Conservation (phyloP, 2,113 vertebrate genomes). For the Abramis brama region DNA sequence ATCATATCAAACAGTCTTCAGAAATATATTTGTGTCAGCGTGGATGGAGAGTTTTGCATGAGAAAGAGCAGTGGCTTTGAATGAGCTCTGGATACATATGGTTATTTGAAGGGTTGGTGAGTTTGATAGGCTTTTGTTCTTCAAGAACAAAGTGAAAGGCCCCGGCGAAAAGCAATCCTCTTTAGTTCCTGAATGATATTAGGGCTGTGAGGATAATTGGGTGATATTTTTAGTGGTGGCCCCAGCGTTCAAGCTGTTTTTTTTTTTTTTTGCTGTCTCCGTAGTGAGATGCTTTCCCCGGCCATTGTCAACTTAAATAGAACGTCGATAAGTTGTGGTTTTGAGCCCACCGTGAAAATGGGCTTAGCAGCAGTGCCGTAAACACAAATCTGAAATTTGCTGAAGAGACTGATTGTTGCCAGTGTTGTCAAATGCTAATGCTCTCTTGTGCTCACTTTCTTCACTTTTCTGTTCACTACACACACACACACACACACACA, state of each 20-base stretch:
- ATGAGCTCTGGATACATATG: slow-evolving; percentile 56
- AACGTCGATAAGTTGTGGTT: slow-evolving; percentile 71
- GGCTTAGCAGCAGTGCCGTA: slow-evolving; percentile 69
- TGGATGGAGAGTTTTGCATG: slow-evolving; percentile 51
- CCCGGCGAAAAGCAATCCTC: slow-evolving; percentile 60
- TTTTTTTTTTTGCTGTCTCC: slow-evolving; percentile 50
- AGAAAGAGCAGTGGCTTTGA: slow-evolving; percentile 55
- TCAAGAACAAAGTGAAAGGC: slow-evolving; percentile 65
- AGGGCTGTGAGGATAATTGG: slow-evolving; percentile 69
- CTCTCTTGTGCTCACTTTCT: slow-evolving; percentile 59
- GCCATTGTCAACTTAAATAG: slow-evolving; percentile 71
- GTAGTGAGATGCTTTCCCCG: slow-evolving; percentile 65
- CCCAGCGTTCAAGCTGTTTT: slow-evolving; percentile 35
- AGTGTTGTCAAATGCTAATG: slow-evolving; percentile 62
- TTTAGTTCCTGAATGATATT: slow-evolving; percentile 64
- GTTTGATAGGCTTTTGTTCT: slow-evolving; percentile 65
- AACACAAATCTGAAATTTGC: slow-evolving; percentile 71
- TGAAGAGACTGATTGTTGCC: slow-evolving; percentile 65
- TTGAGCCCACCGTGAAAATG: slow-evolving; percentile 71
- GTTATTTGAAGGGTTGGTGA: slow-evolving; percentile 54
- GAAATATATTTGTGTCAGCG: slow-evolving; percentile 55
- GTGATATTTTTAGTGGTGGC: slow-evolving; percentile 66
- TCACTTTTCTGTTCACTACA: background rate
- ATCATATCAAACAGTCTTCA: slow-evolving; percentile 64
- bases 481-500: background rate